Conservation (phyloP, 1,140 invertebrate species). For the Lepidurus packardi region DNA sequence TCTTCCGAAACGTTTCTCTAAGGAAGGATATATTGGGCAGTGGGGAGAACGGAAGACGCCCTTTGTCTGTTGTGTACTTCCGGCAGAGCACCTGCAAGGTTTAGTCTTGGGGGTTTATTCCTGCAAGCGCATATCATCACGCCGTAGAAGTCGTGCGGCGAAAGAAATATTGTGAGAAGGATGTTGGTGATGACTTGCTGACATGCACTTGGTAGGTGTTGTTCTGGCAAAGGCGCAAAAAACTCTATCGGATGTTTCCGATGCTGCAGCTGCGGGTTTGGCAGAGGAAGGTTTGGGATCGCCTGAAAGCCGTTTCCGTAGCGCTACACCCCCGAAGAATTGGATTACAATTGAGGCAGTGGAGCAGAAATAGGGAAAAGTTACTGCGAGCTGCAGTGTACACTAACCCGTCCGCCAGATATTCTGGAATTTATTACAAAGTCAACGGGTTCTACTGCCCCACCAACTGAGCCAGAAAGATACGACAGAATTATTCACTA, state of each 20-base stretch:
- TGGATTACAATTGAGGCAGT: neutral
- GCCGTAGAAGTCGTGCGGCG: neutral
- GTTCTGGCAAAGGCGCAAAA: constrained; percentile 13
- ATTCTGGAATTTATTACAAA: neutral
- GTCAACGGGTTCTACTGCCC: neutral
- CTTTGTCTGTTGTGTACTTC: neutral
- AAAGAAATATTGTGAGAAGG: neutral
- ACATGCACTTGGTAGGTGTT: constrained; percentile 7
- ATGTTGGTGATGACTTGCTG: constrained; percentile 9
- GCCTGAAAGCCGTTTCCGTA: constrained; percentile 1
- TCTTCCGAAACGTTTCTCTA: neutral
- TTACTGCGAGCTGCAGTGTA: neutral
- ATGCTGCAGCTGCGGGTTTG: neutral
- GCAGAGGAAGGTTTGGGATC: neutral
- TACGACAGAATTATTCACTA: constrained; percentile 10
- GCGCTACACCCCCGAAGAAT: constrained; percentile 17
- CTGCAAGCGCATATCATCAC: neutral
- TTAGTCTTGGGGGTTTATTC: neutral
- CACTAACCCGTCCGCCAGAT: neutral
- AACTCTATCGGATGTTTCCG: neutral
- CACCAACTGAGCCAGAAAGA: constrained; percentile 18
- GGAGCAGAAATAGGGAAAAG: neutral
- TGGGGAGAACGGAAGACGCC: neutral
- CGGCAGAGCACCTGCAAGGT: constrained; percentile 17
- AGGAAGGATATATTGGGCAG: neutral